Percentiles rank a stretch among this genome's conserved stretches.
Conservation (phyloP, 2,797 vertebrate genomes). For the Uromys caudimaculatus region DNA sequence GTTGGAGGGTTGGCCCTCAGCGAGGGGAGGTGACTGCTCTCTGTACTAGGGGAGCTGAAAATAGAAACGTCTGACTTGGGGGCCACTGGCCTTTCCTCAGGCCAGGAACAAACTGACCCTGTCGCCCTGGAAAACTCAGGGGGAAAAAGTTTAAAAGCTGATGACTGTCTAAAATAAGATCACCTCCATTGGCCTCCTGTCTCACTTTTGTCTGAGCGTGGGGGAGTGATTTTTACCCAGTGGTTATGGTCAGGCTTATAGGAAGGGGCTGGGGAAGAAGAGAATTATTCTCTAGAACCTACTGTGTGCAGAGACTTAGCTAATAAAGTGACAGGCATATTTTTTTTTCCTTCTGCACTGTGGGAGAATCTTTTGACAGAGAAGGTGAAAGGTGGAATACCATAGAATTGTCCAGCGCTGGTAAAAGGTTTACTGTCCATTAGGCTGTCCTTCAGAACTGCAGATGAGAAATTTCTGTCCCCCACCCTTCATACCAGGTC, state of each 20-base stretch:
- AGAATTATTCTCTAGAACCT: conserved; percentile 2
- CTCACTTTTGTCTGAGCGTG: not conserved
- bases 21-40: conserved; percentile 78
- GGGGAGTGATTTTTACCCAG: not conserved
- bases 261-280: not conserved
- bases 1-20: conserved; percentile 79
- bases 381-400: conserved; percentile 66
- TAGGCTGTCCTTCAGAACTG: conserved; percentile 67
- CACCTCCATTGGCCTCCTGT: conserved; percentile 63
- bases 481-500: not conserved
- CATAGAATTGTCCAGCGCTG: conserved; percentile 27
- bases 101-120: conserved; percentile 66
- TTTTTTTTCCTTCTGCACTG: not conserved
- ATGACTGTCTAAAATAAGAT: conserved; percentile 63
- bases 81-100: conserved; percentile 68
- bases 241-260: not conserved
- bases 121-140: conserved; percentile 59
- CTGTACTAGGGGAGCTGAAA: conserved; percentile 82
- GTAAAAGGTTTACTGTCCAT: conserved; percentile 72
- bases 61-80: conserved; percentile 72
- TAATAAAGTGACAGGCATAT: not conserved
- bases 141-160: not conserved
- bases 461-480: not conserved
- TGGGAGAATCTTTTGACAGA: conserved; percentile 64
- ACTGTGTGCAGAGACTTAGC: not conserved